Evolutionary conservation across 2,888 invertebrate genomes (phyloP), one percentile per base, ranked within the genome.

Genomic region (Aethes cnicana): DNA sequence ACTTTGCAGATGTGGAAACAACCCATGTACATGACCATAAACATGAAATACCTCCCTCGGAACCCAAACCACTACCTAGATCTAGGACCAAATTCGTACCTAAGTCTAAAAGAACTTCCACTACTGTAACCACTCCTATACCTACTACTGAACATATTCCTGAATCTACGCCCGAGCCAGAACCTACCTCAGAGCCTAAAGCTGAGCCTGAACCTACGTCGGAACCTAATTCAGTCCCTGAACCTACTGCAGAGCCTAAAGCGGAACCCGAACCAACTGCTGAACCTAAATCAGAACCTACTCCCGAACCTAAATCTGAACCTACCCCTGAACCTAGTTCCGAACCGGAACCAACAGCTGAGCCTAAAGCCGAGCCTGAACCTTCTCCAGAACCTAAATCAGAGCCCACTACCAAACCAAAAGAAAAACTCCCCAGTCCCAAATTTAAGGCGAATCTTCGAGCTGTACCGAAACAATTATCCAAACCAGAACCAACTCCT

Each of bases 1-100:
- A 84, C 81, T 84, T 85, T 88, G 63, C 89, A 89, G 89, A 86
- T 86, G 69, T 72, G 77, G 84, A 79, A 70, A 74, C 92, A 6
- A 88, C 91, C 60, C 57, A 69, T 67, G 66, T 72, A 62, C 56
- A 55, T 62, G 58, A 55, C 52, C 59, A 61, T 54, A 61, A 55
- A 54, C 57, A 56, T 52, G 50, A 81, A n/a, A 69, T 84, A 66
- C 76, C 86, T 1, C 70, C 77, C 55, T 30, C 59, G 64, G 28
- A 56, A 69, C 52, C 91, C 0, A 74, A 83, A 57, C 69, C 81
- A 0, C 68, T 62, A 23, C 64, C 77, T 1, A 71, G 83, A 61
- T 63, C 74, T 1, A 69, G 80, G 20, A 48, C 67, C 55, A 68
- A 67, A 39, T 75, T 81, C 2, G 64, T 77, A 43, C 74, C 72